Base-by-base conservation (phyloP, 2,797 vertebrate genomes). In the Podarcis lilfordi region DNA sequence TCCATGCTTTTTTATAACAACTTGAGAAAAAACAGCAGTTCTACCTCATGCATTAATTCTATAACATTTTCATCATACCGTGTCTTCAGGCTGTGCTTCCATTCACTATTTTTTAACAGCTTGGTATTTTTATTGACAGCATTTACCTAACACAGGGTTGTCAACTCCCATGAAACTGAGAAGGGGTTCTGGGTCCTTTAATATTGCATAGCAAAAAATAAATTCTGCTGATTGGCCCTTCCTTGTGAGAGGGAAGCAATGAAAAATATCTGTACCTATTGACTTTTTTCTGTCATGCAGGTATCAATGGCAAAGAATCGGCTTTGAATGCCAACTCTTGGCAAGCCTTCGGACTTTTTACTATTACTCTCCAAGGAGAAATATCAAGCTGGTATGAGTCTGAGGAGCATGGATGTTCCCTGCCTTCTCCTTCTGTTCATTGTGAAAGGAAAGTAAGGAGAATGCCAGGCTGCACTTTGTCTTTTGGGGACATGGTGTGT, bases 1-100 rank as follows among this genome's bases (percentile, higher is more conserved):
- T 89, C 97, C 97, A 97, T 97, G 97, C 97, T 96, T 94, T 55
- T 95, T 90, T 96, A 94, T 92, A 94, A 96, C 95, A 95, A 93
- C 84, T 89, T 3, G 91, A 94, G 82, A 94, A 89, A 89, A 95
- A 94, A 95, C 94, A 94, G 96, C 94, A 91, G 92, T 91, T 95
- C 96, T 94, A 93, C 89, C 82, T 96, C 97, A 97, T 97, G 97
- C 97, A 97, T 95, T 94, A 94, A 94, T 91, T 94, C 92, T 95
- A 89, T 68, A 92, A 93, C 89, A 43, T 92, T 92, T 76, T 94
- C 91, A 94, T 95, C 92, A 95, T 90, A 81, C 91, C 94, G 91
- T 87, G 85, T 94, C 92, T 91, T 80, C 91, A 90, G 92, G 93
- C 93, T 89, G 93, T 90, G 79, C 92, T 87, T 92, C 80, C 78